Base-by-base conservation (phyloP, 2,797 vertebrate genomes). In the Jordanella pulchra region DNA sequence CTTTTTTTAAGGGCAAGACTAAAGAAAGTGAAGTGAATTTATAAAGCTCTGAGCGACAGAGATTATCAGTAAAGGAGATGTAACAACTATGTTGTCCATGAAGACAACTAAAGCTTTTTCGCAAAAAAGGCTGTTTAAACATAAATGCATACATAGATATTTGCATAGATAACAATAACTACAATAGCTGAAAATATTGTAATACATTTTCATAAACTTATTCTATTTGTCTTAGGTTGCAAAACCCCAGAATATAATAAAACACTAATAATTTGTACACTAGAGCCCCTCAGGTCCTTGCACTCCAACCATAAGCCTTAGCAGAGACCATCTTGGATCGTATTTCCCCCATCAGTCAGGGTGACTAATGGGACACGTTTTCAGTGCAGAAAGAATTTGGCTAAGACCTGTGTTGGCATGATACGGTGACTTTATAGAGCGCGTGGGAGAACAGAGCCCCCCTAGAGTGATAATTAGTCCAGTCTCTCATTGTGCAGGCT, bases 391-490 rank as follows among this genome's bases (percentile, higher is more conserved):
- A 71, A 47, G 80, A 78, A 83, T 86, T 75, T 15, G 47, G 80
- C 82, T 74, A 81, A 81, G 85, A 66, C 80, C 74, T 66, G 69
- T 73, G 75, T 78, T 72, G 75, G 68, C 77, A 79, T 73, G 82
- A 82, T 72, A 67, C 71, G 27, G 54, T 77, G 86, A 74, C n/a
- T 69, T 77, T 72, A 23, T 58, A 72, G 77, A 51, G 50, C 69
- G 85, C 25, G 80, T 73, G 80, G 82, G 86, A 86, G 86, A 87
- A 79, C 78, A 66, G 75, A 89, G 84, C 69, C 67, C 84, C 89
- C 89, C 85, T 84, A 53, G 89, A 89, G 89, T 89, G 82, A 87
- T 90, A 90, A 92, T 93, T 91, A 92, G 88, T 84, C 86, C 76
- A n/a, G 76, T 82, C 76, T 88, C 85, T 88, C 9, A 68, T 76